A percentile compares a stretch with the other conserved stretches of the same genome.
Conservation (phyloP, 2,888 invertebrate species). For the Agelastica alni region DNA sequence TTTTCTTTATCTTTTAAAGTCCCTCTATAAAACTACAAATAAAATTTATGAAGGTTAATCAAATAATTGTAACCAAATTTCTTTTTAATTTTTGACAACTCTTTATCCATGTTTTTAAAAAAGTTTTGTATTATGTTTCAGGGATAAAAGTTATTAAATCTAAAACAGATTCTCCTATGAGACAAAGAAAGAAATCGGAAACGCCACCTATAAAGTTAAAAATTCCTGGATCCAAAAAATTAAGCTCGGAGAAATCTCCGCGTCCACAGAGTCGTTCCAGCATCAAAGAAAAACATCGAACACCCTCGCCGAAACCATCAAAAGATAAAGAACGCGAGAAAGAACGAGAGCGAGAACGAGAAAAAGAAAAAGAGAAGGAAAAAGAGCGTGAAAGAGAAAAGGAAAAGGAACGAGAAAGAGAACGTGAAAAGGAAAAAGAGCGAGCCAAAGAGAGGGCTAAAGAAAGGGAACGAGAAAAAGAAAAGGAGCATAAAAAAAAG, state of each 20-base stretch:
- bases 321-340: slow-evolving; percentile 54
- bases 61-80: no score
- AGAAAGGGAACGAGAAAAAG: slow-evolving; percentile 53
- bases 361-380: slow-evolving; percentile 54
- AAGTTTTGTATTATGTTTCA: no score
- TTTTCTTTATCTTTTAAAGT: no score
- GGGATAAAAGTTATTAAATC: slow-evolving; percentile 35
- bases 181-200: slow-evolving; percentile 51
- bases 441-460: slow-evolving; percentile 50
- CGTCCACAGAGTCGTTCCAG: slow-evolving; percentile 47
- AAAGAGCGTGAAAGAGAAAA: slow-evolving; percentile 61
- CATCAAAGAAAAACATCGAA: slow-evolving; percentile 52
- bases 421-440: slow-evolving; percentile 48
- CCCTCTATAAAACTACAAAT: no score
- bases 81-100: no score
- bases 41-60: no score
- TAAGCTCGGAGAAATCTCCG: slow-evolving; percentile 48
- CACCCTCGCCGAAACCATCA: slow-evolving; percentile 50
- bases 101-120: no score
- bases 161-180: slow-evolving; percentile 52
- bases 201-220: slow-evolving; percentile 54
- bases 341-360: slow-evolving; percentile 50
- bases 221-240: slow-evolving; percentile 38
- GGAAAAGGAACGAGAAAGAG: slow-evolving; percentile 53
- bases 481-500: slow-evolving; percentile 49